Evolutionary conservation across 2,797 vertebrate species (phyloP).

Genomic region (Anableps anableps): DNA sequence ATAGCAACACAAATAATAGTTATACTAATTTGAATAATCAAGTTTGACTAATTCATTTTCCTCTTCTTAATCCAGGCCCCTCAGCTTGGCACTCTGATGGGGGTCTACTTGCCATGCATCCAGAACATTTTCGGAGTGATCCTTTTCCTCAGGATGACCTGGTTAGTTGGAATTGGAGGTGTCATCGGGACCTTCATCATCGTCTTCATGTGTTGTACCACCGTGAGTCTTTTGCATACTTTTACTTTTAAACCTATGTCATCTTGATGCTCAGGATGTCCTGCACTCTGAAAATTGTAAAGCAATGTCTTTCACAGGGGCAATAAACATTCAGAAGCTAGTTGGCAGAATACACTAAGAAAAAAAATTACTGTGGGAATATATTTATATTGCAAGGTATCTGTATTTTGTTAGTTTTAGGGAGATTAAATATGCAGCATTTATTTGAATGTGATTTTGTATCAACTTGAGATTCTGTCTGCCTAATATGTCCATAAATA

Average conservation of each 20-base stretch:
- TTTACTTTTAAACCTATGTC: constrained; percentile 9
- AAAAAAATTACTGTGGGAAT: background rate
- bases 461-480: background rate
- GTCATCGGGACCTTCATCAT: constrained; percentile 96
- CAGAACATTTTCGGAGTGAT: constrained; percentile 99
- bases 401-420: background rate
- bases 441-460: background rate
- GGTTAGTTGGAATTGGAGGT: constrained; percentile 95
- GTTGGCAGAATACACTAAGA: background rate
- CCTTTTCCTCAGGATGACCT: constrained; percentile 97
- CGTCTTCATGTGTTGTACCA: constrained; percentile 96
- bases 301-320: constrained; percentile 5
- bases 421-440: background rate
- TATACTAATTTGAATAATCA: background rate
- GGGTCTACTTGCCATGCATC: constrained; percentile 96
- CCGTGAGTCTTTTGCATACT: constrained; percentile 82
- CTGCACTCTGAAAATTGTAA: constrained; percentile 23
- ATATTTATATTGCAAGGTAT: background rate
- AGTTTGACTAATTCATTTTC: background rate
- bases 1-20: background rate
- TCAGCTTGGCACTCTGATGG: constrained; percentile 97
- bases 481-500: background rate
- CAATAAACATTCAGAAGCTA: constrained; percentile 19
- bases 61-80: constrained; percentile 58
- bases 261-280: constrained; percentile 13